Evolutionary conservation across 2,888 invertebrate genomes (phyloP), one percentile per base, ranked within the genome.

Genomic region (Nudaria mundana): DNA sequence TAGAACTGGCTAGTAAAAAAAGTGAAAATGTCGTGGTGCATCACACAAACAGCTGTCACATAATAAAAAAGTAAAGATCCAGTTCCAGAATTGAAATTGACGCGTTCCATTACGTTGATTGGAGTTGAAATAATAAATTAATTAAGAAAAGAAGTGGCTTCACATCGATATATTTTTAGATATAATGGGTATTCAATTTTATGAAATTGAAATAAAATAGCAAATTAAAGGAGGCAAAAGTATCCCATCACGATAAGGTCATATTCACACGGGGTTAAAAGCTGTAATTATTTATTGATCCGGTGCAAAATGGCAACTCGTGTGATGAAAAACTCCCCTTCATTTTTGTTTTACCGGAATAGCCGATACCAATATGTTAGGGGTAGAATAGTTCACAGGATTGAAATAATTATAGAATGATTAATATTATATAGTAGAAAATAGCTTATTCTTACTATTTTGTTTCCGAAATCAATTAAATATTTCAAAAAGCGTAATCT

Each of bases 21-120:
- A 48, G 36, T 30, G 45, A 45, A 29, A 47, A 62, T 51, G 60
- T 64, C 64, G 53, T 53, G 46, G 36, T 58, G 65, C 64, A 68
- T 74, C 71, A 69, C 50, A 45, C 55, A 56, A 70, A 72, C 76
- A 76, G 72, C 73, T 77, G 80, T 72, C 74, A 63, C 65, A 56
- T 44, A 56, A 32, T 61, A 70, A 71, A 74, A 72, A 72, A 72
- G 70, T 48, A 58, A 79, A 80, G 75, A 73, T 69, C 63, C 65
- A 52, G 75, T 71, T 71, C 65, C 63, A 48, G 74, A 82, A 86
- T 86, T 86, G 75, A 84, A 80, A 85, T 76, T 81, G 86, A 86
- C 87, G 82, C 76, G 81, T 80, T 78, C 81, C 77, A 80, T 83
- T 86, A 68, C 66, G 69, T 65, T 58, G 63, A 63, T 62, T 58